phyloP scores from a whole-genome alignment of 2,797 vertebrate genomes.

The Phrynocephalus forsythii region DNA sequence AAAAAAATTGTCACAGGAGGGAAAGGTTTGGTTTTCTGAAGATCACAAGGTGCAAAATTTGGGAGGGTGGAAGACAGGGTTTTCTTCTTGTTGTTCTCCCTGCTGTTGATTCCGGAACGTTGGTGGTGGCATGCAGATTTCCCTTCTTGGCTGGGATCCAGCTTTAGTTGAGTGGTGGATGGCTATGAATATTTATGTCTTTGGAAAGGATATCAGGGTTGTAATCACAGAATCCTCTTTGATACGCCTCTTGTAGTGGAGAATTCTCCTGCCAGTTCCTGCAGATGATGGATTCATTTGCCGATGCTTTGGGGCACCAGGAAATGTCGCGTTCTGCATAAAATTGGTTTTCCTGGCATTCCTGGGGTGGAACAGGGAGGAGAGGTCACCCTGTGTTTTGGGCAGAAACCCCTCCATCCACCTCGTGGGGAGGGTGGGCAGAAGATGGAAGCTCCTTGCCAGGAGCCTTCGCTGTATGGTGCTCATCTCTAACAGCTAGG shows the following conservation, averaged over 20 bases:
- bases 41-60: conserved; percentile 52
- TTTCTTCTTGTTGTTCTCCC: conserved; percentile 57
- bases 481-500: neutral
- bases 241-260: conserved; percentile 7
- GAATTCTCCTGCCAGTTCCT: conserved; percentile 9
- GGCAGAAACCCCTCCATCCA: neutral
- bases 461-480: neutral
- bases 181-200: conserved; percentile 41
- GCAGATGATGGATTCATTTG: conserved; percentile 42
- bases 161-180: conserved; percentile 40
- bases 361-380: neutral
- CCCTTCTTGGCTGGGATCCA: conserved; percentile 55
- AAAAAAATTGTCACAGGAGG: conserved; percentile 34
- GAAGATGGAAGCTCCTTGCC: neutral
- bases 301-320: neutral
- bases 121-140: conserved; percentile 54
- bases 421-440: too few relatives aligned
- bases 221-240: conserved; percentile 42
- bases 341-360: neutral
- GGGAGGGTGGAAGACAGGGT: conserved; percentile 40
- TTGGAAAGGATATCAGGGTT: conserved; percentile 37
- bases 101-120: conserved; percentile 60
- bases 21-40: conserved; percentile 16
- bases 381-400: conserved; percentile 7
- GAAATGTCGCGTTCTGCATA: conserved; percentile 13